phyloP scores from a whole-genome alignment of 2,888 invertebrate species.

The Trilocha varians region DNA sequence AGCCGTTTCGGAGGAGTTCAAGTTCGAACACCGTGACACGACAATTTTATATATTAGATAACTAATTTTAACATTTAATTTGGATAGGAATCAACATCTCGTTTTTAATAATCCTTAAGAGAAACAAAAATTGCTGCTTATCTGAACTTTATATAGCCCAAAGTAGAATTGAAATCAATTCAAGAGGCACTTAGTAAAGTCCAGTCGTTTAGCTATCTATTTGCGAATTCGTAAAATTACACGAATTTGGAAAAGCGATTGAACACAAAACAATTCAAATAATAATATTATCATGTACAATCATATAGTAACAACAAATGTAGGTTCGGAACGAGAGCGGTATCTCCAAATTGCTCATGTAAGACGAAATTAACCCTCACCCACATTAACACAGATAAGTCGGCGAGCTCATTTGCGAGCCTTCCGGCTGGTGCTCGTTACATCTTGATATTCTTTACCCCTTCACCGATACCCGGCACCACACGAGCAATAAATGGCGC shows the following conservation, averaged over 20 bases:
- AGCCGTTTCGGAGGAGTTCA: too few relatives aligned
- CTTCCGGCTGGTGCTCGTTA: slow-evolving; percentile 70
- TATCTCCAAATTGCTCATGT: slow-evolving; percentile 71
- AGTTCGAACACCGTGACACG: too few relatives aligned
- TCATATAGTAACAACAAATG: slow-evolving; percentile 40
- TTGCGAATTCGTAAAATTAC: not conserved
- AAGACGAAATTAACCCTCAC: slow-evolving; percentile 72
- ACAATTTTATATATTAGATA: too few relatives aligned
- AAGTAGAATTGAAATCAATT: not conserved
- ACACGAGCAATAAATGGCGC: slow-evolving; percentile 73
- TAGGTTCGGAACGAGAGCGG: slow-evolving; percentile 44
- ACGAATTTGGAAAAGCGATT: slow-evolving; percentile 3
- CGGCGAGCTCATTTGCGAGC: slow-evolving; percentile 72
- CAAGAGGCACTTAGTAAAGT: not conserved
- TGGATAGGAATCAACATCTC: too few relatives aligned
- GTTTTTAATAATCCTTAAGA: too few relatives aligned
- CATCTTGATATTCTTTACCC: slow-evolving; percentile 74
- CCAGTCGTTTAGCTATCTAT: not conserved
- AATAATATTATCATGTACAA: slow-evolving; percentile 22
- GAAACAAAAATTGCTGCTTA: too few relatives aligned
- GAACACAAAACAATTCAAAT: slow-evolving; percentile 20
- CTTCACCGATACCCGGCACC: slow-evolving; percentile 66
- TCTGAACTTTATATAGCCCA: not conserved
- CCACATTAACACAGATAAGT: slow-evolving; percentile 72
- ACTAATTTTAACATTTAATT: too few relatives aligned